Conservation (phyloP, 2,113 vertebrate species). For the Caretta caretta region DNA sequence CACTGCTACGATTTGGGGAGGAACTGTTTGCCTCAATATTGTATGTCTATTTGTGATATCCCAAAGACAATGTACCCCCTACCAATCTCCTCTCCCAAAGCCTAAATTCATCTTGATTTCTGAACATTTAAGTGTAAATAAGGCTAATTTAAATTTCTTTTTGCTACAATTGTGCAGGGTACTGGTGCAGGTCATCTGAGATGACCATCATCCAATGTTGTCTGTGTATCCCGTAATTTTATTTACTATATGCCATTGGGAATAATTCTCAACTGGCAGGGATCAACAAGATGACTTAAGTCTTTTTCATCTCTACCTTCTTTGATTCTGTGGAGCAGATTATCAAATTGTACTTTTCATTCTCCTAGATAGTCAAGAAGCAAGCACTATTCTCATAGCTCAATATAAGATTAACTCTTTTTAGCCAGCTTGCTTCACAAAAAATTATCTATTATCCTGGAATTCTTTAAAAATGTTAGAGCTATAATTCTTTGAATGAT, state of each 20-base stretch:
- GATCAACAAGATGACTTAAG: not conserved
- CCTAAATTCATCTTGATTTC: not conserved
- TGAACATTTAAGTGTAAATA: not conserved
- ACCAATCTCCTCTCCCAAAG: not conserved
- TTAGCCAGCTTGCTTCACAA: not conserved
- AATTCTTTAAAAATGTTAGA: not conserved
- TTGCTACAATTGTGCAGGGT: not conserved
- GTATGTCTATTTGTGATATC: not conserved
- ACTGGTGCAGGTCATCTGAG: not conserved
- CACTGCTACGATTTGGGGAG: not conserved
- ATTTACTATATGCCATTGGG: not conserved
- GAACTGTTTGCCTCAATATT: not conserved
- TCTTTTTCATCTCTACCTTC: not conserved
- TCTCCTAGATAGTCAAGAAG: constrained; percentile 12
- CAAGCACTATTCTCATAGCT: constrained; percentile 16
- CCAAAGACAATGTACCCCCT: not conserved
- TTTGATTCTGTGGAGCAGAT: not conserved
- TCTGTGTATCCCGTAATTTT: not conserved
- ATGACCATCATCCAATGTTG: not conserved
- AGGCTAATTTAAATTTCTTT: not conserved
- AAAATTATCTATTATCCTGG: not conserved
- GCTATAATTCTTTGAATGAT: not conserved
- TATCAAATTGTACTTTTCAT: constrained; percentile 26
- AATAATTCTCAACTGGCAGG: not conserved
- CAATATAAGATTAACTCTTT: constrained; percentile 33